Conservation (phyloP, 2,797 vertebrate genomes). For the Galagoides demidoff region DNA sequence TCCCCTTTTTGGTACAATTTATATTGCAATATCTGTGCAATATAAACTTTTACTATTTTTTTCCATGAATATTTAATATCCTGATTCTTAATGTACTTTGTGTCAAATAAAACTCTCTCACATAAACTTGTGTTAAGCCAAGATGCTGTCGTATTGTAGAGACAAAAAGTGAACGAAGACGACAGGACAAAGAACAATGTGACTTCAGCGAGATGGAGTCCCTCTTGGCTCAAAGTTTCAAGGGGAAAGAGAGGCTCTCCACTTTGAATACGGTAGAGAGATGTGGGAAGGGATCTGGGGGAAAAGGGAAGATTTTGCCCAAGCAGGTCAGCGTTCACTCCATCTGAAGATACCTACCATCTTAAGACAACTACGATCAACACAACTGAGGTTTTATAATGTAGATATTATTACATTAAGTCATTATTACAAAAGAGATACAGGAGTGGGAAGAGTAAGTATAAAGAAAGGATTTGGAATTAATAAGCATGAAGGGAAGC, state of each 20-base stretch:
- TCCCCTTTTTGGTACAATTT: neutral
- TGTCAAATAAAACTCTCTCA: slow-evolving; percentile 20
- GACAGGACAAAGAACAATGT: neutral
- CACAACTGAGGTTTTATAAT: neutral
- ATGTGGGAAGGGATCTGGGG: neutral
- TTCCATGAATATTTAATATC: neutral
- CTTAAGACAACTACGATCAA: neutral
- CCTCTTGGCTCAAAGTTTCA: neutral
- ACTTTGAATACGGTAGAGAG: neutral
- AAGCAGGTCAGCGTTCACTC: neutral
- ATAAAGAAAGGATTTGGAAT: neutral
- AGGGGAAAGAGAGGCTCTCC: neutral
- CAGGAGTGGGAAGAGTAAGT: neutral
- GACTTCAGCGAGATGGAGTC: too few relatives aligned
- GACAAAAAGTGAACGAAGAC: slow-evolving; percentile 5
- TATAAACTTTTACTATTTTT: neutral
- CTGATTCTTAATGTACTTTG: neutral
- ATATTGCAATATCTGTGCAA: neutral
- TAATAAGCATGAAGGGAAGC: neutral
- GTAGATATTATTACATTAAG: neutral
- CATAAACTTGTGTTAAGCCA: neutral
- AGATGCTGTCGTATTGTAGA: neutral
- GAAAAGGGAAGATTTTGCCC: neutral
- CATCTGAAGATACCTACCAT: neutral
- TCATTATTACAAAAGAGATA: neutral